These are phyloP conservation scores for Lateolabrax maculatus DNA, from an alignment of 2,797 vertebrate species.

Conservation along the genomic window DNA sequence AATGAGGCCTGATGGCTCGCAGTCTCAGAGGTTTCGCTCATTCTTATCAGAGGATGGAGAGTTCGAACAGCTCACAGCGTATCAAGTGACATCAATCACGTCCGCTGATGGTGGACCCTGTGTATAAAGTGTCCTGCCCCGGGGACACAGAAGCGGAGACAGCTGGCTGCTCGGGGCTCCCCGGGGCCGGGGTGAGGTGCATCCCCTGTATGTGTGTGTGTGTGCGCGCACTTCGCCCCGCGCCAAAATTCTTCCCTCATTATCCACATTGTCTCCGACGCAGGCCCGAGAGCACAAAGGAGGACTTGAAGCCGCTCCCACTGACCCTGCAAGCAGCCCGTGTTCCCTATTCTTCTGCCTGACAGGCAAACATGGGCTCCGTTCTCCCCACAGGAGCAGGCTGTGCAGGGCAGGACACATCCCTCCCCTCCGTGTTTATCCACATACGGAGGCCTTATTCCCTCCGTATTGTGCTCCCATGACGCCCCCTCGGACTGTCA, in stretches of 20 bases:
- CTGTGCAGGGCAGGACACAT: conserved; percentile 43
- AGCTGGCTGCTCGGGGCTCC: conserved; percentile 69
- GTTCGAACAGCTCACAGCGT: conserved; percentile 26
- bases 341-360: conserved; percentile 66
- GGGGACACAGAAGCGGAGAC: conserved; percentile 67
- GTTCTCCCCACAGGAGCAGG: conserved; percentile 50
- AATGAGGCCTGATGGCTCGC: conserved; percentile 1
- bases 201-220: conserved; percentile 33
- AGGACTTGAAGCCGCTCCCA: conserved; percentile 76
- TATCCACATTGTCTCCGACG: conserved; percentile 75
- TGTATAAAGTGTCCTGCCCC: conserved; percentile 46
- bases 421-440: conserved; percentile 52
- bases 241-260: conserved; percentile 78
- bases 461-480: conserved; percentile 57
- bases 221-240: not conserved
- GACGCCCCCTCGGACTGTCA: conserved; percentile 57
- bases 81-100: conserved; percentile 59
- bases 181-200: conserved; percentile 58
- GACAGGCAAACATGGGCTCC: conserved; percentile 69
- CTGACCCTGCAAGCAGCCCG: conserved; percentile 70
- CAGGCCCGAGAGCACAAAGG: conserved; percentile 72
- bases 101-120: conserved; percentile 50
- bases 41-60: conserved; percentile 25
- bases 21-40: conserved; percentile 15
- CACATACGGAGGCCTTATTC: conserved; percentile 61